A percentile compares a stretch with the other conserved stretches of the same genome.
Evolutionary conservation across 2,797 vertebrate species (phyloP).

Genomic region (Syndactyla subalaris): DNA sequence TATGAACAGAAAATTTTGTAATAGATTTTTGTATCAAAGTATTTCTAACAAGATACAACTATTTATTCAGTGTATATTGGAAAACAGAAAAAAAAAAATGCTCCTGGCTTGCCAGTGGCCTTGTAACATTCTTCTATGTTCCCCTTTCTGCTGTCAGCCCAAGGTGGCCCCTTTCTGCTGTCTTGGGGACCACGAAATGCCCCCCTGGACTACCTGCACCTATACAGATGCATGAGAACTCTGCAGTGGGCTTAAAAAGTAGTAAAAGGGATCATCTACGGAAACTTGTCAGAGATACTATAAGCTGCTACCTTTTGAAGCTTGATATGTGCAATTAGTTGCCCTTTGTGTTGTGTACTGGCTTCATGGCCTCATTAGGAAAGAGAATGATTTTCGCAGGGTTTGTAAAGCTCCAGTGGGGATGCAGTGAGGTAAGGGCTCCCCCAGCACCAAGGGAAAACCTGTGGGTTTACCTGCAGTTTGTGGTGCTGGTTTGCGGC

Average conservation of each 20-base stretch:
- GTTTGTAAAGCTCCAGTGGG: background rate
- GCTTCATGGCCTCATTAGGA: background rate
- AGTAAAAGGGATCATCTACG: background rate
- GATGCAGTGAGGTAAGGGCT: background rate
- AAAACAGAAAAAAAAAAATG: background rate
- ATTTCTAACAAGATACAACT: background rate
- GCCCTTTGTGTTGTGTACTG: background rate
- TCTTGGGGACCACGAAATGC: background rate
- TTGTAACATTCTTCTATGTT: background rate
- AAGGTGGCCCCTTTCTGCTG: background rate
- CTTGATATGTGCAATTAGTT: background rate
- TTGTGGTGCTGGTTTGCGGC: background rate
- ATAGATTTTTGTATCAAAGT: background rate
- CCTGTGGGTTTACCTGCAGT: background rate
- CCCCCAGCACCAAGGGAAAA: background rate
- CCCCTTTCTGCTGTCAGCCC: background rate
- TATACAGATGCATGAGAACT: accelerated
- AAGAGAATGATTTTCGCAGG: background rate
- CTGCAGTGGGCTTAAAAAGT: background rate
- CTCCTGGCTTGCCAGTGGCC: background rate
- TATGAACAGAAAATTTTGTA: background rate
- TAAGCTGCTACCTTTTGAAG: background rate
- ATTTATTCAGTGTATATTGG: background rate
- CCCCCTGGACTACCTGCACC: background rate
- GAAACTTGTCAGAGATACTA: background rate